phyloP scores from a whole-genome alignment of 1,140 invertebrate genomes.

The Lutraria rhynchaena region DNA sequence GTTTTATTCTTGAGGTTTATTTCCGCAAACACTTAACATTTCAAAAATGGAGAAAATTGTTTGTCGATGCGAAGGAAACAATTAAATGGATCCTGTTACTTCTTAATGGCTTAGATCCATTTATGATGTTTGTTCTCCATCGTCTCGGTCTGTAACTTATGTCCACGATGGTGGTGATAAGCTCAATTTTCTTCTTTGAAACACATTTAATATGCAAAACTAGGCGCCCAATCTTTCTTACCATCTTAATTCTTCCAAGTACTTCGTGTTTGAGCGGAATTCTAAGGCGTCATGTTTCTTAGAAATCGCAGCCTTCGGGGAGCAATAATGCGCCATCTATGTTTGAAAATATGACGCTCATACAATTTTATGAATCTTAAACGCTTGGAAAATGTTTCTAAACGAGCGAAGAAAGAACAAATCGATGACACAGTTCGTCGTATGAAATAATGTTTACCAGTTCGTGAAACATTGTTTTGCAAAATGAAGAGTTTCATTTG shows the following conservation, averaged over 20 bases:
- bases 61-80: slow-evolving; percentile 32
- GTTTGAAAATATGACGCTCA: too few relatives aligned
- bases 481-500: too few relatives aligned
- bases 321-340: background rate
- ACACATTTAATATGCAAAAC: slow-evolving; percentile 38
- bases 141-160: slow-evolving; percentile 43
- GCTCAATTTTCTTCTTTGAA: slow-evolving; percentile 51
- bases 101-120: slow-evolving; percentile 41
- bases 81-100: slow-evolving; percentile 33
- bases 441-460: too few relatives aligned
- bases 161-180: slow-evolving; percentile 18
- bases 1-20: too few relatives aligned
- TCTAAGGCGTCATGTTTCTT: slow-evolving; percentile 41
- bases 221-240: slow-evolving; percentile 23
- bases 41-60: slow-evolving; percentile 15
- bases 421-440: too few relatives aligned
- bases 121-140: slow-evolving; percentile 33
- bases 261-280: slow-evolving; percentile 1
- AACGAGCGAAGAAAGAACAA: too few relatives aligned
- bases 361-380: too few relatives aligned
- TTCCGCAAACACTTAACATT: too few relatives aligned
- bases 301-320: background rate
- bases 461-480: too few relatives aligned
- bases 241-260: slow-evolving; percentile 39
- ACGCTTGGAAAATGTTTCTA: too few relatives aligned